Percentiles rank a stretch among this genome's conserved stretches.
phyloP scores from a whole-genome alignment of 2,888 invertebrate species.

The Mesorhabditis belari region DNA sequence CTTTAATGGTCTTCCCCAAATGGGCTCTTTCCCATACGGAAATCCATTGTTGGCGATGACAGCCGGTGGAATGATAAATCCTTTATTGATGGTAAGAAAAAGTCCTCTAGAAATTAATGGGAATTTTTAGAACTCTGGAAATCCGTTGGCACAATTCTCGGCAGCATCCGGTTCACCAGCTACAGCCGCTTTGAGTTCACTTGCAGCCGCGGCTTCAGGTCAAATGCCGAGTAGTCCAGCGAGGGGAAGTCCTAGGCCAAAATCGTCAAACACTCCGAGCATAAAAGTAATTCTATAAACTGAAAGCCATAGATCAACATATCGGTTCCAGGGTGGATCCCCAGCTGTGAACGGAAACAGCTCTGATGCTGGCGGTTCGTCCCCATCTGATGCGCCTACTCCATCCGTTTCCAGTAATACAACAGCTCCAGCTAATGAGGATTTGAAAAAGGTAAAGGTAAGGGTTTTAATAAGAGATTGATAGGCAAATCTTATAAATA shows the following conservation, averaged over 20 bases:
- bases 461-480: no score
- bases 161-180: background rate
- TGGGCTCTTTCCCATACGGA: conserved; percentile 24
- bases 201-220: background rate
- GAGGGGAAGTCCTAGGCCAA: background rate
- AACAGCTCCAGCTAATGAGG: background rate
- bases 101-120: background rate
- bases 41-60: conserved; percentile 33
- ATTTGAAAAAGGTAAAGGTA: background rate
- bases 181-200: conserved; percentile 1
- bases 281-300: background rate
- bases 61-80: conserved; percentile 31
- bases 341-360: background rate
- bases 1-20: conserved; percentile 31
- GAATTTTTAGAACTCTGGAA: background rate
- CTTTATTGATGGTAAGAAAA: conserved; percentile 17
- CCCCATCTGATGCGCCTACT: background rate
- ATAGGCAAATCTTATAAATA: no score
- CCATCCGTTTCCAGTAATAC: background rate
- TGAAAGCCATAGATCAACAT: background rate
- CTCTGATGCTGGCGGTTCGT: background rate
- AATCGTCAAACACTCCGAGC: background rate
- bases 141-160: conserved; percentile 7
- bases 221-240: background rate
- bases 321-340: background rate